phyloP scores from a whole-genome alignment of 2,113 vertebrate species.

The Phoenicopterus ruber region DNA sequence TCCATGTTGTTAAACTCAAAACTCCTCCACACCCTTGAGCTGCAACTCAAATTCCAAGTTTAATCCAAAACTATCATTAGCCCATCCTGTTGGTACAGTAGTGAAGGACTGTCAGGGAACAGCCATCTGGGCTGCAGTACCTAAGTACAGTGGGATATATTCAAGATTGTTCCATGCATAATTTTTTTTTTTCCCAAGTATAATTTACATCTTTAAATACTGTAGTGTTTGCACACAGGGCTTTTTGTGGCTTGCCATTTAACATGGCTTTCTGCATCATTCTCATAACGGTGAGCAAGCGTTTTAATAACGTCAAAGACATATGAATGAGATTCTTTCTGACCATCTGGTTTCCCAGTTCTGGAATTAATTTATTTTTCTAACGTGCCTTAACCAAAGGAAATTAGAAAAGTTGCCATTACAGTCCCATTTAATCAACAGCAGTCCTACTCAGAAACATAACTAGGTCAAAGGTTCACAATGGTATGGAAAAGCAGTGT shows the following conservation, averaged over 20 bases:
- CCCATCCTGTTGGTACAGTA: not conserved
- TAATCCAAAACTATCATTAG: constrained; percentile 37
- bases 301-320: not conserved
- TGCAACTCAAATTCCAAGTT: constrained; percentile 9
- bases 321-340: constrained; percentile 6
- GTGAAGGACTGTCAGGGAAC: not conserved
- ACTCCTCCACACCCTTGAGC: not conserved
- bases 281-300: not conserved
- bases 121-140: not conserved
- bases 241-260: constrained; percentile 3
- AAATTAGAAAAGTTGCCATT: constrained; percentile 41
- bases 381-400: constrained; percentile 48
- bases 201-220: not conserved
- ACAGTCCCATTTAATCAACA: constrained; percentile 16
- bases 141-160: not conserved
- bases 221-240: not conserved
- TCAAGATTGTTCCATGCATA: not conserved
- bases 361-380: constrained; percentile 60
- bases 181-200: not conserved
- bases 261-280: not conserved
- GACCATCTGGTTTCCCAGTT: constrained; percentile 34
- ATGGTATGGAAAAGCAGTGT: not conserved
- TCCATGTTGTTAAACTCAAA: not conserved
- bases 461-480: constrained; percentile 39
- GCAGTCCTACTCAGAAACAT: constrained; percentile 5